Base-by-base conservation (phyloP, 2,113 vertebrate species). In the Tursiops truncatus region DNA sequence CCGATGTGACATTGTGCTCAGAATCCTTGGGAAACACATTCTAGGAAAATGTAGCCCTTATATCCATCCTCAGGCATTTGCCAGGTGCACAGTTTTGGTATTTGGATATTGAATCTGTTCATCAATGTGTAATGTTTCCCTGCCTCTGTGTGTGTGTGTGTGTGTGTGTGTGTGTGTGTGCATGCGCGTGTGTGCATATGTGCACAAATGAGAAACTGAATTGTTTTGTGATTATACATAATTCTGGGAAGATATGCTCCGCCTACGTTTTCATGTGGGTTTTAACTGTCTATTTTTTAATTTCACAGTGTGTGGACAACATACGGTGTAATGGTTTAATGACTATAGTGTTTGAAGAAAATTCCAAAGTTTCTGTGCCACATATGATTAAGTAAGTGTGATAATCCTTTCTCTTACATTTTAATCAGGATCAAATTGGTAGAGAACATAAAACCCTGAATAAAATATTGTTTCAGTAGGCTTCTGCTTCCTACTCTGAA, bases 291-390 rank as follows among this genome's bases (percentile, higher is more conserved):
- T 97, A 7, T 95, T 95, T 87, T 98, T 98, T 94, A 67, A 97
- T 97, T 98, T 98, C 94, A 68, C 96, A 99, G 99, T 99, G 99
- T 94, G 99, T 99, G 95, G 99, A 99, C 98, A 99, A 99, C 96
- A 99, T 99, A 98, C 99, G 99, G 81, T 99, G 99, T 98, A 99
- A 99, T 98, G 99, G 99, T 92, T 98, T 99, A 98, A 99, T 99
- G 99, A 99, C 99, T 96, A 99, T 99, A 97, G 99, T 99, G 56
- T 99, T 99, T 98, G 99, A 99, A 98, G 99, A 99, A 98, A 99
- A 99, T 98, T 99, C 99, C 85, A 99, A 99, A 99, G 99, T 99
- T 94, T 99, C 99, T 1, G 99, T 99, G 97, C 99, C 99, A 93
- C 99, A 99, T 98, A 99, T 99, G 99, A 99, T 99, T 98, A 99